phyloP scores from a whole-genome alignment of 2,113 vertebrate species.

The Mastomys coucha region DNA sequence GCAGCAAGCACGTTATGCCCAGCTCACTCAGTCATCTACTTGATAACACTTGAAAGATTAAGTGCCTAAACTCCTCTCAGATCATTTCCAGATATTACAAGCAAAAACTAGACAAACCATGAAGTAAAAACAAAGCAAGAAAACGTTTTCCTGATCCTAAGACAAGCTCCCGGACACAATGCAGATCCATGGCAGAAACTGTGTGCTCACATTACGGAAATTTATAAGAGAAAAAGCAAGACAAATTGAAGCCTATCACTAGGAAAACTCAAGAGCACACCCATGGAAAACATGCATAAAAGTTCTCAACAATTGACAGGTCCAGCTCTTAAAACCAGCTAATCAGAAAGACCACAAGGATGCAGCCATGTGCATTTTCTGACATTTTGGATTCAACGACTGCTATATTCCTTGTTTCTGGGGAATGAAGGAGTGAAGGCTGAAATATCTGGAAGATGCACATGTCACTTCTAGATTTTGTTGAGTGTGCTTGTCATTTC shows the following conservation, averaged over 20 bases:
- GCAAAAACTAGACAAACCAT: accelerated
- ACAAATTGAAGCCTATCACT: neutral
- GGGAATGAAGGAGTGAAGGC: neutral
- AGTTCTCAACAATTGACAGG: neutral
- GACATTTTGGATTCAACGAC: neutral
- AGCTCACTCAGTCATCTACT: neutral
- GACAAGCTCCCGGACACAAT: neutral
- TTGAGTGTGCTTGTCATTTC: neutral
- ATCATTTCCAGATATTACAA: accelerated
- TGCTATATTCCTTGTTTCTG: slow-evolving; percentile 10
- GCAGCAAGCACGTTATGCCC: neutral
- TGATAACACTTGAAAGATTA: neutral
- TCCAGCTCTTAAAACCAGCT: neutral
- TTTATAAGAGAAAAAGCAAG: neutral
- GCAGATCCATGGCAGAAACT: neutral
- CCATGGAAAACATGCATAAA: neutral
- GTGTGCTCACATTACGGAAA: neutral
- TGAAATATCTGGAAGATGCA: neutral
- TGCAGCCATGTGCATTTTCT: neutral
- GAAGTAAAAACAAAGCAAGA: neutral
- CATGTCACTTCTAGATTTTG: neutral
- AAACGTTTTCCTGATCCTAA: neutral
- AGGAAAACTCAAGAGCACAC: neutral
- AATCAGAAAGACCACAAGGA: neutral
- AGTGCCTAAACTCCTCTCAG: neutral